Conservation (phyloP, 1,140 invertebrate species). For the Drosophila sechellia region DNA sequence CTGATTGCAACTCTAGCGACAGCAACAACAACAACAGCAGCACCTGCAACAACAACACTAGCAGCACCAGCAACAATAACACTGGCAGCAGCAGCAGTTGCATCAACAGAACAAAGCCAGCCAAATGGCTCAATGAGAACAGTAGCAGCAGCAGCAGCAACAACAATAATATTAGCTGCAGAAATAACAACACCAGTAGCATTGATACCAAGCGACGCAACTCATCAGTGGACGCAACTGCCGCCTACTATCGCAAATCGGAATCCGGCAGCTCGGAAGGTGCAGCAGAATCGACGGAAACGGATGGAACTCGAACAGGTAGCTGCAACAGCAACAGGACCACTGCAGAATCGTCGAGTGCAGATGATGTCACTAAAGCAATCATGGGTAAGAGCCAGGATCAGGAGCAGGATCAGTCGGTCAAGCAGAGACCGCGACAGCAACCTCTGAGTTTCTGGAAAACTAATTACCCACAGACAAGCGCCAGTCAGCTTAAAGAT, state of each 20-base stretch:
- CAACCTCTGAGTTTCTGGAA: slow-evolving; percentile 70
- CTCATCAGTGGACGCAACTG: slow-evolving; percentile 41
- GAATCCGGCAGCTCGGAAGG: slow-evolving; percentile 27
- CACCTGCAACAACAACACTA: slow-evolving; percentile 19
- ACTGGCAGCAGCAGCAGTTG: slow-evolving; percentile 17
- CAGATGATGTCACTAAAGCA: background rate
- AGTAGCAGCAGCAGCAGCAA: slow-evolving; percentile 20
- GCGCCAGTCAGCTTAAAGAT: slow-evolving; percentile 59
- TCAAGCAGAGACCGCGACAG: slow-evolving; percentile 38
- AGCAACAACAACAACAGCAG: slow-evolving; percentile 47
- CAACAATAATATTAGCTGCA: slow-evolving; percentile 14
- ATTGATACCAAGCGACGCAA: slow-evolving; percentile 42
- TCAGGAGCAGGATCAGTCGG: background rate
- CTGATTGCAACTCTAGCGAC: slow-evolving; percentile 37
- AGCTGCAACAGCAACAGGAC: background rate
- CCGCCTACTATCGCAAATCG: slow-evolving; percentile 41
- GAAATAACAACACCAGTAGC: slow-evolving; percentile 4
- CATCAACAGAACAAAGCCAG: background rate
- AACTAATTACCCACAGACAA: slow-evolving; percentile 56
- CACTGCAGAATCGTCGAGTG: background rate
- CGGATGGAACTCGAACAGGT: background rate
- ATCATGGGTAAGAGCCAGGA: background rate
- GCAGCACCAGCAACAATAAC: slow-evolving; percentile 17
- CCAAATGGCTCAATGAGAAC: slow-evolving; percentile 26
- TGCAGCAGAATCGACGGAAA: slow-evolving; percentile 4